Conservation (phyloP, 2,888 invertebrate species). For the Ormyrus nitidulus region DNA sequence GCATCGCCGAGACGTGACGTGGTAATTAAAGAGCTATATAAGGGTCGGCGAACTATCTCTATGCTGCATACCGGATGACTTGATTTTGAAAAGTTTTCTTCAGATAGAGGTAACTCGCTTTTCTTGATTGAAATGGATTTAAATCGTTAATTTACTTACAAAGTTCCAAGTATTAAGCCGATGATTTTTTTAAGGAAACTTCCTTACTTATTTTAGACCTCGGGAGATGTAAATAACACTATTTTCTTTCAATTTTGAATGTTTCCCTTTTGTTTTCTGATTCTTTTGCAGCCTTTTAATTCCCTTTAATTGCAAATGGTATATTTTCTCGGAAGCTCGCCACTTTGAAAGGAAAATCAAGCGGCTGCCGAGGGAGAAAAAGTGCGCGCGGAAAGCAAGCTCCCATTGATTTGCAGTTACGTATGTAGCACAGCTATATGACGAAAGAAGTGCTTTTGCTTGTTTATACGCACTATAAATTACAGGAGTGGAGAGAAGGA, state of each 20-base stretch:
- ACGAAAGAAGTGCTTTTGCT: conserved; percentile 49
- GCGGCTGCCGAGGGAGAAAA: no score
- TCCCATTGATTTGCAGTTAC: not conserved
- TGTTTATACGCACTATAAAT: conserved; percentile 46
- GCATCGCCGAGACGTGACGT: conserved; percentile 60
- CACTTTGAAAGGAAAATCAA: no score
- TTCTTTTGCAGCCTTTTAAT: no score
- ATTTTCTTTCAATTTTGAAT: no score
- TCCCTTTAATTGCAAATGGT: no score
- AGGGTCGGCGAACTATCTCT: not conserved
- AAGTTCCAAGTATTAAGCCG: not conserved
- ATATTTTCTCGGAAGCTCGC: no score
- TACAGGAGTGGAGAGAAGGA: conserved; percentile 23
- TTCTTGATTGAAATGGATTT: conserved; percentile 32
- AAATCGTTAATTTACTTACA: not conserved
- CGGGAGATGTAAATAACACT: no score
- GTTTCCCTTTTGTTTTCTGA: no score
- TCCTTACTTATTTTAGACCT: no score
- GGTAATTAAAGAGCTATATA: conserved; percentile 66
- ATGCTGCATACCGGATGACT: not conserved
- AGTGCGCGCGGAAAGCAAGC: no score
- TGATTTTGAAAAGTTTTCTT: conserved; percentile 23
- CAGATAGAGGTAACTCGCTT: conserved; percentile 11
- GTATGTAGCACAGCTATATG: not conserved
- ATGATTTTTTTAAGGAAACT: no score